Conservation (phyloP, 2,797 vertebrate genomes). For the Zalophus californianus region DNA sequence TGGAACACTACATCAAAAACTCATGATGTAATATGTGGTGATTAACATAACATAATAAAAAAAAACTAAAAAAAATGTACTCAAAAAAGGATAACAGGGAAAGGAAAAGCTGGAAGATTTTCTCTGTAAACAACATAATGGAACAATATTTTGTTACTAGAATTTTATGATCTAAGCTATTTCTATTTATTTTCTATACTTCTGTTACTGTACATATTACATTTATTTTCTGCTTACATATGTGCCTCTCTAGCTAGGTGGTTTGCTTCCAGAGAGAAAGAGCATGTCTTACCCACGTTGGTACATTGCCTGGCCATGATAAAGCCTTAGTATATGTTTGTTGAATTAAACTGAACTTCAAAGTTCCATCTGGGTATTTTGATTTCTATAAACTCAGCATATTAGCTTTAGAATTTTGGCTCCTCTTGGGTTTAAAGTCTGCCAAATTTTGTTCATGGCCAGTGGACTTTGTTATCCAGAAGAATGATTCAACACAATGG, state of each 20-base stretch:
- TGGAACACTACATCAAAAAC: no score
- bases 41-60: no score
- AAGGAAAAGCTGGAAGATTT: neutral
- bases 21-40: no score
- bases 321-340: neutral
- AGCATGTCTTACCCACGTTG: neutral
- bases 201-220: neutral
- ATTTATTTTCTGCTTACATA: neutral
- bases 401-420: constrained; percentile 46
- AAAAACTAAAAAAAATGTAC: neutral
- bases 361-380: neutral
- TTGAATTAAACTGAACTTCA: constrained; percentile 51
- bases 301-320: neutral
- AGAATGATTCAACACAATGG: neutral
- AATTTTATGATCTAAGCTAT: neutral
- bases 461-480: neutral
- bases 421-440: neutral
- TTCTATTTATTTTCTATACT: neutral
- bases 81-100: neutral
- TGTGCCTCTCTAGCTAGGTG: neutral
- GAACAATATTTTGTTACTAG: constrained; percentile 4
- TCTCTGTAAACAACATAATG: neutral
- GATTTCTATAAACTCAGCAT: neutral
- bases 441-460: constrained; percentile 6
- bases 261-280: neutral